Evolutionary conservation across 2,113 vertebrate species (phyloP).

Genomic region (Paraplagusia blochii): DNA sequence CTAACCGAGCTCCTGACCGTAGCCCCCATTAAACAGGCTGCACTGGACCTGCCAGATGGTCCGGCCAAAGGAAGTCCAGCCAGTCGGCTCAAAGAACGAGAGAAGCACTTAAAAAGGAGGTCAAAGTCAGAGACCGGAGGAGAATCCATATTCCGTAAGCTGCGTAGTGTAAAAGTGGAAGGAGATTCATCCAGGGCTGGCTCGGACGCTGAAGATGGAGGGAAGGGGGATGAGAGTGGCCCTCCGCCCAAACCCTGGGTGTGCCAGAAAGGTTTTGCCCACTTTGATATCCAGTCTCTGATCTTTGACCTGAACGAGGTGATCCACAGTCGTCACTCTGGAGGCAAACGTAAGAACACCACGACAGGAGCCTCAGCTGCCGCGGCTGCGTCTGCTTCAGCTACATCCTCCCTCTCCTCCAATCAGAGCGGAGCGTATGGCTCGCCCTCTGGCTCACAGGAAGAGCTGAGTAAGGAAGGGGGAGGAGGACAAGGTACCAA

Average conservation of each 20-base stretch:
- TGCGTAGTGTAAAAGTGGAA: constrained; percentile 94
- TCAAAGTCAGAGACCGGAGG: constrained; percentile 97
- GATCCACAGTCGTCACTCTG: constrained; percentile 85
- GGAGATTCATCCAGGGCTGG: constrained; percentile 84
- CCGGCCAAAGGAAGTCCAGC: constrained; percentile 84
- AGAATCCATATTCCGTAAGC: constrained; percentile 96
- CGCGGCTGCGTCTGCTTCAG: constrained; percentile 85
- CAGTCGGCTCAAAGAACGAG: constrained; percentile 92
- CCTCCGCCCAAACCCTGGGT: constrained; percentile 85
- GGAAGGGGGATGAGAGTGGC: constrained; percentile 82
- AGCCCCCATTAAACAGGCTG: constrained; percentile 77
- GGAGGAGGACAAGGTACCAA: constrained; percentile 57
- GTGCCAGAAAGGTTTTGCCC: constrained; percentile 93
- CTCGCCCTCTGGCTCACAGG: constrained; percentile 95
- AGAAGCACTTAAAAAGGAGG: constrained; percentile 95
- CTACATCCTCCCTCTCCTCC: constrained; percentile 84
- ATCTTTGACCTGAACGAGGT: constrained; percentile 97
- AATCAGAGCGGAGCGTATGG: constrained; percentile 81
- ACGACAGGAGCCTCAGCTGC: constrained; percentile 96
- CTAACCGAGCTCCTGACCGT: constrained; percentile 88
- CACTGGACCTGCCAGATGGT: constrained; percentile 88
- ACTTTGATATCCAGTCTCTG: constrained; percentile 94
- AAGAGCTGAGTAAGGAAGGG: constrained; percentile 93
- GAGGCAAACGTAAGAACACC: constrained; percentile 93
- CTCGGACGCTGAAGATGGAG: constrained; percentile 91